phyloP scores from a whole-genome alignment of 2,888 invertebrate genomes.

The Vesta saturnalis region DNA sequence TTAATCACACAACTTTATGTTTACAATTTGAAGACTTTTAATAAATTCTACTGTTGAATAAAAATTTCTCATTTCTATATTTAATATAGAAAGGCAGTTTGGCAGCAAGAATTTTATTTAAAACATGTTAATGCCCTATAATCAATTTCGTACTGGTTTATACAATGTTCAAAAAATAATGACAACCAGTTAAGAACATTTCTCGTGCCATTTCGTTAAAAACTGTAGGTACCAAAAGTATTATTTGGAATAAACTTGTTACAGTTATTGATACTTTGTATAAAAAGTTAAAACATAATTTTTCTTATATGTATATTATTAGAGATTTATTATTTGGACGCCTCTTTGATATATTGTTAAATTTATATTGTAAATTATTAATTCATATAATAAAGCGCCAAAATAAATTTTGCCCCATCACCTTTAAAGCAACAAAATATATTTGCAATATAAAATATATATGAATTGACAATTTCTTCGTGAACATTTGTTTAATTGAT shows the following conservation, averaged over 20 bases:
- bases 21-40: neutral
- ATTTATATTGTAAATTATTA: neutral
- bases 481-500: no score
- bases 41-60: neutral
- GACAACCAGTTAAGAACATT: neutral
- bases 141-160: neutral
- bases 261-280: neutral
- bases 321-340: neutral
- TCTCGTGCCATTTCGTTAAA: neutral
- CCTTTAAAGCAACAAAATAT: neutral
- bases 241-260: neutral
- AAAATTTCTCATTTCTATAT: neutral
- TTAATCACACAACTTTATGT: neutral
- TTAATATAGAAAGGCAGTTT: slow-evolving; percentile 9
- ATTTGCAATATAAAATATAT: neutral
- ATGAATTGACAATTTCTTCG: no score
- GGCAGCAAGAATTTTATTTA: slow-evolving; percentile 6
- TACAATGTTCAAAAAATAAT: neutral
- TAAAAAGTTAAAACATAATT: no score
- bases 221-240: no score
- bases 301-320: neutral
- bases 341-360: slow-evolving; percentile 11
- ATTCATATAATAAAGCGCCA: neutral
- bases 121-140: neutral
- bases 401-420: slow-evolving; percentile 3